Percentiles rank a stretch among this genome's conserved stretches.
These are phyloP conservation scores for Lucilia cuprina DNA, from an alignment of 1,140 invertebrate genomes.

Conservation along the genomic window DNA sequence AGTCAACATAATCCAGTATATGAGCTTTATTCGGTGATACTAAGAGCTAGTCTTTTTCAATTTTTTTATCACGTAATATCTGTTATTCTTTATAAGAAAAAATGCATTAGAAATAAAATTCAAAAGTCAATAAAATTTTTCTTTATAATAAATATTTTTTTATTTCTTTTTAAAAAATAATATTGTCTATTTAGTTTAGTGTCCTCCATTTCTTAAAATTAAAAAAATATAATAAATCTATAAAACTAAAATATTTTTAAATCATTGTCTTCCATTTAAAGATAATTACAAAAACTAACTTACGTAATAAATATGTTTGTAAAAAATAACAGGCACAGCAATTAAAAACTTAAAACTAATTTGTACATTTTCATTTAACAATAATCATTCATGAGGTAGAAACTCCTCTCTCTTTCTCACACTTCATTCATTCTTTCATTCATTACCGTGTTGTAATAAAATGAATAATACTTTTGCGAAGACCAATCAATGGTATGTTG, in stretches of 20 bases:
- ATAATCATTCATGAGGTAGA: constrained; percentile 22
- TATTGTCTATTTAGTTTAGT: constrained; percentile 48
- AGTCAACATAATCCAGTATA: too few relatives aligned
- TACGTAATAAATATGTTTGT: constrained; percentile 41
- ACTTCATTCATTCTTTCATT: too few relatives aligned
- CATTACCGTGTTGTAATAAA: neutral
- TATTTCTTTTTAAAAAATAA: neutral
- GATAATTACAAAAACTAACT: neutral
- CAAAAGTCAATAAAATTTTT: neutral
- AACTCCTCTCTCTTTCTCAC: neutral
- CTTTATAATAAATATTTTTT: constrained; percentile 22
- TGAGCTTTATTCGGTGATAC: too few relatives aligned
- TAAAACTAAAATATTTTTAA: constrained; percentile 38
- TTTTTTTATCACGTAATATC: too few relatives aligned
- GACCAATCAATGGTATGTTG: constrained; percentile 47
- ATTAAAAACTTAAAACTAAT: constrained; percentile 44
- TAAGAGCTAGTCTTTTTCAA: too few relatives aligned
- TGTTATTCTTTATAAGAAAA: too few relatives aligned
- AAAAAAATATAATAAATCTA: neutral
- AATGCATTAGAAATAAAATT: too few relatives aligned
- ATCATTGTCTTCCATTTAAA: constrained; percentile 58
- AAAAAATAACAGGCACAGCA: constrained; percentile 51
- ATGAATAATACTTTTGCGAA: constrained; percentile 50
- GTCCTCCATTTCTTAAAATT: constrained; percentile 55
- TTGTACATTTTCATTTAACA: constrained; percentile 37